Evolutionary conservation across 2,113 vertebrate species (phyloP).

Genomic region (Peucedramus taeniatus): DNA sequence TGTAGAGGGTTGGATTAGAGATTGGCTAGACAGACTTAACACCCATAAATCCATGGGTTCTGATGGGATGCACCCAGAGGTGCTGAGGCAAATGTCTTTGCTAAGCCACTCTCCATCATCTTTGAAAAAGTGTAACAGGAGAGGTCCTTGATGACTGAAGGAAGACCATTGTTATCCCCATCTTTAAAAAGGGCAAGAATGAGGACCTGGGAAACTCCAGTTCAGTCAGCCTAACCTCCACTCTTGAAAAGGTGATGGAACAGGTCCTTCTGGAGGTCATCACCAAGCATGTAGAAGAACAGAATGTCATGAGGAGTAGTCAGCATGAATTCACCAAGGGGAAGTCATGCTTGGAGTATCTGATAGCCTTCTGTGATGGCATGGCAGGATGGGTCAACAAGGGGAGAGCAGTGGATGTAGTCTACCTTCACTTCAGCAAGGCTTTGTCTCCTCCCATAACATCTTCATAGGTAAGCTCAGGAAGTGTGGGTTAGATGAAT

Average conservation of each 20-base stretch:
- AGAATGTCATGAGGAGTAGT: background rate
- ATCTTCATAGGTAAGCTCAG: background rate
- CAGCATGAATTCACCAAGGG: background rate
- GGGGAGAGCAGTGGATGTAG: background rate
- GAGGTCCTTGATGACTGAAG: background rate
- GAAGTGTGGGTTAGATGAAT: background rate
- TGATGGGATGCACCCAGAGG: background rate
- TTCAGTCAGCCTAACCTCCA: background rate
- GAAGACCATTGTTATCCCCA: background rate
- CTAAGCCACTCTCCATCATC: background rate
- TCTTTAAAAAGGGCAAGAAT: background rate
- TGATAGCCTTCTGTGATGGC: background rate
- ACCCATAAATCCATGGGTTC: background rate
- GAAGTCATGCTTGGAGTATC: background rate
- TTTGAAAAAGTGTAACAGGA: background rate
- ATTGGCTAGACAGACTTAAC: background rate
- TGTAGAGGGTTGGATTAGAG: background rate
- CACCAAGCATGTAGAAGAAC: background rate
- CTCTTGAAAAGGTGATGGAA: background rate
- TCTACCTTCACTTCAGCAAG: background rate
- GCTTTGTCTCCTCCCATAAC: background rate
- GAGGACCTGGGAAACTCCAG: background rate
- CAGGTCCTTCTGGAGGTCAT: background rate
- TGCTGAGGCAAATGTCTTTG: background rate
- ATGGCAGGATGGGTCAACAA: background rate